These are phyloP conservation scores for Clistopyga incitator DNA, from an alignment of 2,888 invertebrate species.

Conservation along the genomic window DNA sequence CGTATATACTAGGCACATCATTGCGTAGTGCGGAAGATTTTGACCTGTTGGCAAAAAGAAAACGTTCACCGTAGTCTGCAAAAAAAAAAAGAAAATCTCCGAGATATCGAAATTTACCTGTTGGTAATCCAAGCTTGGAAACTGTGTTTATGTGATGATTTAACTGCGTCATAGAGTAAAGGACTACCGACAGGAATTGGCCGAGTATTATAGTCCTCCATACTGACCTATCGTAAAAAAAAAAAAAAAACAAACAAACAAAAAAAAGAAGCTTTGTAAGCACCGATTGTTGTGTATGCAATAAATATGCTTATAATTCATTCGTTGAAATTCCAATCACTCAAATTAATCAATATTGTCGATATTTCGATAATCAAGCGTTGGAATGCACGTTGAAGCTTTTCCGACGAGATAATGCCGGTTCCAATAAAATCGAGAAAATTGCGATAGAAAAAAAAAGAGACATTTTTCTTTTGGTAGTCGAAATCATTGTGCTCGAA, in stretches of 20 bases:
- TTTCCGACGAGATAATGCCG: slow-evolving; percentile 32
- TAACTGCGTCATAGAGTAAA: slow-evolving; percentile 91
- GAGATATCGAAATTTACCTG: slow-evolving; percentile 84
- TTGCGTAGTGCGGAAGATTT: slow-evolving; percentile 91
- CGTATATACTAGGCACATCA: slow-evolving; percentile 91
- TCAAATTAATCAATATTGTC: background rate
- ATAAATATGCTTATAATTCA: background rate
- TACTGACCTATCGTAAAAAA: slow-evolving; percentile 86
- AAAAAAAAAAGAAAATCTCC: no score
- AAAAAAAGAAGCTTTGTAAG: no score
- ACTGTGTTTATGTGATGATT: slow-evolving; percentile 90
- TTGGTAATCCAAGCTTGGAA: slow-evolving; percentile 89
- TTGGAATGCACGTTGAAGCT: background rate
- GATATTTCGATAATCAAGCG: background rate
- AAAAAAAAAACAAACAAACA: no score
- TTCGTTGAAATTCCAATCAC: background rate
- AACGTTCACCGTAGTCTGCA: no score
- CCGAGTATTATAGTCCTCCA: slow-evolving; percentile 91
- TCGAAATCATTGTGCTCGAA: background rate
- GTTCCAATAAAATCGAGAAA: slow-evolving; percentile 7
- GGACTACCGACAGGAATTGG: slow-evolving; percentile 90
- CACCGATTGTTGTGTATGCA: background rate
- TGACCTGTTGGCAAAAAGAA: slow-evolving; percentile 86
- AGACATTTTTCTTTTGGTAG: background rate
- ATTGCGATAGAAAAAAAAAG: background rate